Evolutionary conservation across 2,797 vertebrate species (phyloP).

Genomic region (Cheirogaleus major): DNA sequence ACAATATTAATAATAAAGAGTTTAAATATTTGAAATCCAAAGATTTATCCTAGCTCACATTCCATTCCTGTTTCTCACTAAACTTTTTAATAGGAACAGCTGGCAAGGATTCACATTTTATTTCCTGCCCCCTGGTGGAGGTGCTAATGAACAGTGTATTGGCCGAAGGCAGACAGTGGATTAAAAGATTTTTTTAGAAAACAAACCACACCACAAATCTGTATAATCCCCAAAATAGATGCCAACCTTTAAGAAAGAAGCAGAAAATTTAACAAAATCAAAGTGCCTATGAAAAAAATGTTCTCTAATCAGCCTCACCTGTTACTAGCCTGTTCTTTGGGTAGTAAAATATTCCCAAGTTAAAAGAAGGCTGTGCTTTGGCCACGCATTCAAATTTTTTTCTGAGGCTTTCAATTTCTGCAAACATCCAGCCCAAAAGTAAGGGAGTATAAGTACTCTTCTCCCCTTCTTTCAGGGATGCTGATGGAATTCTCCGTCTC

Average conservation of each 20-base stretch:
- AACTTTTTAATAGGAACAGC: conserved; percentile 27
- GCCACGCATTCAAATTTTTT: background rate
- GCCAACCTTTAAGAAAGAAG: background rate
- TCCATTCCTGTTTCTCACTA: conserved; percentile 3
- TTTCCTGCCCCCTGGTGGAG: conserved; percentile 74
- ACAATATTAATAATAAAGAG: background rate
- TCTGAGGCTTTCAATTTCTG: background rate
- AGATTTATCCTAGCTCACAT: background rate
- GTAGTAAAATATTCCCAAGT: background rate
- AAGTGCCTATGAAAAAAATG: background rate
- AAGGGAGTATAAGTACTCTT: background rate
- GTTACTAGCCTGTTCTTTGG: background rate
- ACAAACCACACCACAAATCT: background rate
- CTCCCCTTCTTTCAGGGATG: background rate
- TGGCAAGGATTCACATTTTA: conserved; percentile 42
- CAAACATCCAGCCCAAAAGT: background rate
- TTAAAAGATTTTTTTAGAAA: background rate
- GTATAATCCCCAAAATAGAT: background rate
- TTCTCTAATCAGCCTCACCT: background rate
- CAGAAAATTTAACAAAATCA: conserved; percentile 8
- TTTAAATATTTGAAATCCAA: conserved; percentile 10
- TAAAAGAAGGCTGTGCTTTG: background rate
- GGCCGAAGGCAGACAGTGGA: background rate
- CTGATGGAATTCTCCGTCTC: background rate
- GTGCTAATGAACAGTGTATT: conserved; percentile 58